Base-by-base conservation (phyloP, 2,888 invertebrate species). In the Unio pictorum region DNA sequence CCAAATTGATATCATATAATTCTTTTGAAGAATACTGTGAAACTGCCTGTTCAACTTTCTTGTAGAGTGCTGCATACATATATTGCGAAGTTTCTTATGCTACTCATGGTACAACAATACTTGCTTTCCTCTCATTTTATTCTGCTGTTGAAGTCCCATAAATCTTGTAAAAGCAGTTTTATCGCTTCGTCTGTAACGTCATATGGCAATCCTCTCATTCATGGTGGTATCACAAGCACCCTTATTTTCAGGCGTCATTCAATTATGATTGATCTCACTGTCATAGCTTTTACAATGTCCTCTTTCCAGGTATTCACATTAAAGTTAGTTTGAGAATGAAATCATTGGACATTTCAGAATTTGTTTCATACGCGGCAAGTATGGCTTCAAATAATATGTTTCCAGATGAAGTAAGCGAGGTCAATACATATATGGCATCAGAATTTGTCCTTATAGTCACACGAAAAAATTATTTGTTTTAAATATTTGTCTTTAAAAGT, bases 311-410 rank as follows among this genome's bases (percentile, higher is more conserved):
- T 63, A 86, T 69, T 61, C 86, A 71, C 28, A 73, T 77, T 84
- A 83, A 85, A 17, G 73, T 74, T 11, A 86, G 30, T 45, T 73
- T 75, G 11, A 83, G 69, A 34, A 78, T 78, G 66, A 81, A 83
- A 54, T 28, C 66, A 8, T 30, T 61, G 28, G 60, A 7, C 20
- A 11, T 64, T 11, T 54, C 30, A 54, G 62, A 34, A 11, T 58
- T 55, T 28, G 26, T 54, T n/a, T 17, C 18, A 23, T 23, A 23
- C 23, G 23, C 23, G 23, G 23, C 23, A 23, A 74, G 76, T 34
- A 65, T 34, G 3, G 72, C 57, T 18, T 20, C 45, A 57, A 72
- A 61, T 4, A 64, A 54, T 54, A 34, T 59, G n/a, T 71, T 59
- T 23, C 23, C 61, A 45, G 71, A 68, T 11, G 66, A 18, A n/a